Base-by-base conservation (phyloP, 2,797 vertebrate genomes). In the Malurus splendens region DNA sequence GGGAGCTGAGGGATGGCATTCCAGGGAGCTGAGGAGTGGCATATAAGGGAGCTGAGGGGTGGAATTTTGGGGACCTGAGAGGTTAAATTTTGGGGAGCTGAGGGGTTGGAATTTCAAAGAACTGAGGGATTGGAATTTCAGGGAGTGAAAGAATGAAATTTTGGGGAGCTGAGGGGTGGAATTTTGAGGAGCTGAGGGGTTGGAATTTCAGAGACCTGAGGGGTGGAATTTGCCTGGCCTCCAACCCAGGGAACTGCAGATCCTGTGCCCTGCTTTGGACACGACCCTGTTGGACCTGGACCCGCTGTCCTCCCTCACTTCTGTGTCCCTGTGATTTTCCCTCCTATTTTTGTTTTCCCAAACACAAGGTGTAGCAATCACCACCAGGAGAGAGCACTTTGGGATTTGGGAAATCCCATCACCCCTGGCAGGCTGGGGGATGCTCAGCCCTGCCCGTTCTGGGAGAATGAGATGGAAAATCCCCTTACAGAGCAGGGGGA, bases 401-500 rank as follows among this genome's bases (percentile, higher is more conserved):
- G 23, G 59, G 62, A 4, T 33, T 6, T 2, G 1, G 56, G 38
- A 23, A 59, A 19, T 30, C 52, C 68, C 2, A 0, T 50, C 56
- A 11, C 2, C 19, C 7, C 17, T 12, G 73, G 32, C 50, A 75
- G 41, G 8, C 12, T 50, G 7, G 18, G 23, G 56, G 6, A 2
- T 23, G 24, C 51, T 85, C 6, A 5, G 38, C 54, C 52, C 28
- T 60, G 61, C 33, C 54, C 55, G 20, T 22, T 17, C 2, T 8
- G 41, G 52, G 61, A 82, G 25, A 28, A 68, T 51, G 39, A 79
- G 18, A 3, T 16, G 6, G 38, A 59, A 82, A 76, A 59, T 24
- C 41, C 44, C 51, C 0, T 0, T 1, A 2, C 0, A 14, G 52
- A 72, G 2, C 3, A 11, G 23, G 13, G 7, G 4, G 28, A 52